phyloP scores from a whole-genome alignment of 2,888 invertebrate genomes.

The Diarsia mendica region DNA sequence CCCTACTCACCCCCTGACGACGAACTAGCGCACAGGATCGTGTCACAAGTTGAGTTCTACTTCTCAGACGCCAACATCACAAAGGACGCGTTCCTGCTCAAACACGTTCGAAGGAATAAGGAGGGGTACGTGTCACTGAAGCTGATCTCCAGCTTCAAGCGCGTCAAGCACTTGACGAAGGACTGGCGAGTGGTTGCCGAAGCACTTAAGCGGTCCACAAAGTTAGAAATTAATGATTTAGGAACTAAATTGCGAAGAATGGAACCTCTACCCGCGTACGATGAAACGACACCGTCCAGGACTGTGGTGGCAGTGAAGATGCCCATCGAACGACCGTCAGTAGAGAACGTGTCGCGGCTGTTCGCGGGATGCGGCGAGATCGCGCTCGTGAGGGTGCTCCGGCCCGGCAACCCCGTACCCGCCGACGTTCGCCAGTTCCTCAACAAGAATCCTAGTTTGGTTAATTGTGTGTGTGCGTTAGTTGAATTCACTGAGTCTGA shows the following conservation, averaged over 20 bases:
- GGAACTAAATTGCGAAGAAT: conserved; percentile 97
- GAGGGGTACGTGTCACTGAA: conserved; percentile 98
- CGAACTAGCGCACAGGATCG: conserved; percentile 94
- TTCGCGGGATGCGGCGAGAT: conserved; percentile 97
- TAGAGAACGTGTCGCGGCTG: conserved; percentile 97
- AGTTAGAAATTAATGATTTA: conserved; percentile 96
- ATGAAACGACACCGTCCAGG: conserved; percentile 97
- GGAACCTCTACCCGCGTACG: conserved; percentile 96
- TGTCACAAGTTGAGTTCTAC: conserved; percentile 97
- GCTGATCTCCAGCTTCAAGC: conserved; percentile 98
- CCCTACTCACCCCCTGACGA: conserved; percentile 93
- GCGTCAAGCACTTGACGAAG: conserved; percentile 97
- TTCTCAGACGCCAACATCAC: conserved; percentile 98
- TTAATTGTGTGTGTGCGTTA: conserved; percentile 96
- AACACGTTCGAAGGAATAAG: conserved; percentile 98
- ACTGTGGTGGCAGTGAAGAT: conserved; percentile 97
- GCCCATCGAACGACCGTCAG: conserved; percentile 95
- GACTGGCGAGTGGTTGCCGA: conserved; percentile 98
- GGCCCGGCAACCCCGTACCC: conserved; percentile 97
- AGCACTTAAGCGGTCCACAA: conserved; percentile 94
- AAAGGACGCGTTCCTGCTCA: conserved; percentile 98
- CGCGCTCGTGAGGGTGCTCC: conserved; percentile 95
- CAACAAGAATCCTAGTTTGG: conserved; percentile 96
- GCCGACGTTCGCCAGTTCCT: conserved; percentile 97
- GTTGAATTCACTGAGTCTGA: conserved; percentile 97